Evolutionary conservation across 1,140 invertebrate genomes (phyloP).

Genomic region (Aleiodes sp.): DNA sequence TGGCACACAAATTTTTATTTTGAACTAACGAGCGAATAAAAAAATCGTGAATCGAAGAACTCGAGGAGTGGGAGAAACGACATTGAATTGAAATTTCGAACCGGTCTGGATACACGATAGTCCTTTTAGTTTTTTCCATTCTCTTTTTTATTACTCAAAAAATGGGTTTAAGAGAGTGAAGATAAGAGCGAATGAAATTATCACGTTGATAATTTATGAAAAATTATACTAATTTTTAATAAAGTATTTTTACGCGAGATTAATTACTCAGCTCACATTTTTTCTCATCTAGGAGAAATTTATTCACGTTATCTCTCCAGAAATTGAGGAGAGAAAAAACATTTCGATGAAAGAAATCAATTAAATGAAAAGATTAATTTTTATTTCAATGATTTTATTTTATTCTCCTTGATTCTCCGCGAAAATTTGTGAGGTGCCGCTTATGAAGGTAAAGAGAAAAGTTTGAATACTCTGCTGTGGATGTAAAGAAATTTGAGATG

Average conservation of each 20-base stretch:
- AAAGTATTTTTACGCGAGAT: too few species aligned
- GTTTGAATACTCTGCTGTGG: neutral
- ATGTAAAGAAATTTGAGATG: constrained; percentile 4
- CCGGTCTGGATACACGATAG: constrained; percentile 22
- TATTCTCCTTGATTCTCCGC: too few species aligned
- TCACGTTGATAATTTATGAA: too few species aligned
- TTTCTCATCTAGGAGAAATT: too few species aligned
- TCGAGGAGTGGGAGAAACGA: neutral
- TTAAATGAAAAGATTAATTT: too few species aligned
- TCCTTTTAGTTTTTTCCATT: neutral
- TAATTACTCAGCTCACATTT: too few species aligned
- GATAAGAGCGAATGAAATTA: neutral
- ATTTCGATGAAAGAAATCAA: too few species aligned
- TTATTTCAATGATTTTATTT: too few species aligned
- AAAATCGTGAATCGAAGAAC: neutral
- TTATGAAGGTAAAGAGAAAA: neutral
- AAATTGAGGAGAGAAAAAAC: too few species aligned
- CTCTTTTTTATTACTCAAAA: neutral
- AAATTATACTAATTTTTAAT: too few species aligned
- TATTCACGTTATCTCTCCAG: too few species aligned
- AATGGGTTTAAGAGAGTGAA: neutral
- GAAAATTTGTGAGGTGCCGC: constrained; percentile 1
- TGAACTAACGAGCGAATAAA: constrained; percentile 21
- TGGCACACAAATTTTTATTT: constrained; percentile 16
- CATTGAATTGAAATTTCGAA: constrained; percentile 32